Percentiles rank a stretch among this genome's conserved stretches.
These are phyloP conservation scores for Sebastiscus albofasciatus DNA, from an alignment of 2,797 vertebrate genomes.

Conservation along the genomic window DNA sequence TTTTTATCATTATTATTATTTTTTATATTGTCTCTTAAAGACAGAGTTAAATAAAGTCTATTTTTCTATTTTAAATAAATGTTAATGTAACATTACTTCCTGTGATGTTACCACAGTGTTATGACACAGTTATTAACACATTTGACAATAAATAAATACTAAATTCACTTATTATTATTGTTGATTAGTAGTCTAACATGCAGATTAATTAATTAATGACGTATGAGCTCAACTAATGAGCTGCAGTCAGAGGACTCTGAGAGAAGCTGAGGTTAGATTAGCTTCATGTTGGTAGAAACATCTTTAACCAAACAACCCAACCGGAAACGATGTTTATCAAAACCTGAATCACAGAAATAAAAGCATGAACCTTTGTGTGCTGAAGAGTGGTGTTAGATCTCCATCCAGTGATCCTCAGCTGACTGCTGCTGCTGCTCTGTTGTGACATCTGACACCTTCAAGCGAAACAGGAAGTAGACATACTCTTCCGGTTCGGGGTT, in stretches of 20 bases:
- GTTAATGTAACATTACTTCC: no score
- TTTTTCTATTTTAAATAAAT: no score
- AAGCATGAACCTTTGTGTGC: not conserved
- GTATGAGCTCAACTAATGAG: not conserved
- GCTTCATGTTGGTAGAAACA: not conserved
- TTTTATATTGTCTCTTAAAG: no score
- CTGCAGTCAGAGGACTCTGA: not conserved
- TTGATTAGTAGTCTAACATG: not conserved
- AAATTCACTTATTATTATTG: not conserved
- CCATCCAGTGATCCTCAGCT: not conserved
- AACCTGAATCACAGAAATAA: not conserved
- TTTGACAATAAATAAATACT: not conserved
- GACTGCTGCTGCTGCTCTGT: not conserved
- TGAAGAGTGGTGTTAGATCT: fast-evolving
- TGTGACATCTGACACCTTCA: conserved; percentile 10
- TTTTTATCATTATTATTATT: no score
- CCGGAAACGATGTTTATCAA: not conserved
- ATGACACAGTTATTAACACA: not conserved
- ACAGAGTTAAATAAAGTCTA: no score
- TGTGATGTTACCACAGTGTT: no score
- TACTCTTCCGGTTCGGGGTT: not conserved
- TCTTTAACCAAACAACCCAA: not conserved
- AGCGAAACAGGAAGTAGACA: not conserved
- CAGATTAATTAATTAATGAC: not conserved
- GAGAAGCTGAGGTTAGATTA: not conserved